phyloP scores from a whole-genome alignment of 2,113 vertebrate species.

The Chinchilla lanigera region DNA sequence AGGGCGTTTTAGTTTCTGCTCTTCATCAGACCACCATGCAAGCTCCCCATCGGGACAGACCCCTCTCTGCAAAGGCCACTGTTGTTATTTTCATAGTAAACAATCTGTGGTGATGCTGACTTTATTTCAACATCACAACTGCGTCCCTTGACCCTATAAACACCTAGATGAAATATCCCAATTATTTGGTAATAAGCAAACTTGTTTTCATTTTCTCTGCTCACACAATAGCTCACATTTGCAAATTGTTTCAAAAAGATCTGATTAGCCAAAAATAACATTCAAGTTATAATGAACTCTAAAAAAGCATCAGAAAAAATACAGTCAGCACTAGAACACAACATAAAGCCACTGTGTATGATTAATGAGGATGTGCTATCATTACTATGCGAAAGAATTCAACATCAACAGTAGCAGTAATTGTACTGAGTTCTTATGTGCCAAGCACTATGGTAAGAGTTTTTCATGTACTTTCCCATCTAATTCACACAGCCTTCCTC shows the following conservation, averaged over 20 bases:
- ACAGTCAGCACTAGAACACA: slow-evolving; percentile 12
- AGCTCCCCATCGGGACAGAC: not conserved
- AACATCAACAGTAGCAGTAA: not conserved
- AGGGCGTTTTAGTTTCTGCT: not conserved
- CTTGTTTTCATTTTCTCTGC: not conserved
- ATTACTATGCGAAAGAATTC: not conserved
- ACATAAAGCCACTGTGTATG: not conserved
- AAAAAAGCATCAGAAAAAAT: slow-evolving; percentile 35
- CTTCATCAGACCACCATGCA: not conserved
- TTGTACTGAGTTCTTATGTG: not conserved
- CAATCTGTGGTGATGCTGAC: not conserved
- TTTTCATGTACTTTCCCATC: not conserved
- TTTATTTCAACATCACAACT: not conserved
- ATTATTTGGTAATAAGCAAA: slow-evolving; percentile 3
- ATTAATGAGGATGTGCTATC: slow-evolving; percentile 31
- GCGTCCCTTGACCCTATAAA: not conserved
- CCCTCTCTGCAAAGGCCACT: not conserved
- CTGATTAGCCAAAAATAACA: slow-evolving; percentile 8
- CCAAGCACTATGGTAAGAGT: not conserved
- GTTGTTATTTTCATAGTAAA: not conserved
- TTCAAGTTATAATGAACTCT: not conserved
- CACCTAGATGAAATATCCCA: not conserved
- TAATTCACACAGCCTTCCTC: not conserved
- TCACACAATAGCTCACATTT: not conserved
- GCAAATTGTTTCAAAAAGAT: slow-evolving; percentile 30